Base-by-base conservation (phyloP, 2,888 invertebrate species). In the Dinocampus coccinellae region DNA sequence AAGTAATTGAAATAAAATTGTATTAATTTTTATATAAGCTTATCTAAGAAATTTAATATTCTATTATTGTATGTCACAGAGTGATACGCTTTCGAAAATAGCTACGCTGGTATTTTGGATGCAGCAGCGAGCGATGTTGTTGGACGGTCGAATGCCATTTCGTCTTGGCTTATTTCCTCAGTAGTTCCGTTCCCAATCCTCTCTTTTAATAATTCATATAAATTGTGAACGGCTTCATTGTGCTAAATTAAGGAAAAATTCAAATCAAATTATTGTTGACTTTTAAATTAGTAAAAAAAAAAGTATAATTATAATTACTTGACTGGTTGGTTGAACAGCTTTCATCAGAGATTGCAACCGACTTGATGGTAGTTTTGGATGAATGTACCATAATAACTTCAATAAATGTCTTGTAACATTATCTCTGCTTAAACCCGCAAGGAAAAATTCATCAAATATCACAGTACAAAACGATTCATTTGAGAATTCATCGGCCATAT, bases 391-490 rank as follows among this genome's bases (percentile, higher is more conserved):
- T 42, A 98, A 88, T 62, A 98, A 89, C 85, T 97, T 96, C 60
- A 97, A 88, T 83, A 98, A 90, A 89, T 98, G 98, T 64, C 97
- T 91, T 3, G 95, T 94, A 0, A 97, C 97, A 89, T 97, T 97
- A 83, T 98, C 97, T 75, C 95, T 92, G 1, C 93, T 92, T 20
- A 97, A 89, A 0, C 95, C 95, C 70, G 97, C 96, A 87, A 97
- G 94, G 82, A 98, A 94, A 87, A 98, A 98, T 86, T 97, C 97
- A 88, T 98, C 97, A 89, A 98, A 97, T 55, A 98, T 91, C 1
- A 96, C 95, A 2, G 97, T 97, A 88, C 97, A 97, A 85, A 98
- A 97, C 79, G 97, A 97, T 88, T 97, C 97, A 0, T 95, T 94
- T 77, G 94, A 91, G 84, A 98, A 98, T 87, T 97, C 97, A 77